Percentiles rank a stretch among this genome's conserved stretches.
These are phyloP conservation scores for Lithophane ornitopus DNA, from an alignment of 2,888 invertebrate genomes.

Conservation along the genomic window DNA sequence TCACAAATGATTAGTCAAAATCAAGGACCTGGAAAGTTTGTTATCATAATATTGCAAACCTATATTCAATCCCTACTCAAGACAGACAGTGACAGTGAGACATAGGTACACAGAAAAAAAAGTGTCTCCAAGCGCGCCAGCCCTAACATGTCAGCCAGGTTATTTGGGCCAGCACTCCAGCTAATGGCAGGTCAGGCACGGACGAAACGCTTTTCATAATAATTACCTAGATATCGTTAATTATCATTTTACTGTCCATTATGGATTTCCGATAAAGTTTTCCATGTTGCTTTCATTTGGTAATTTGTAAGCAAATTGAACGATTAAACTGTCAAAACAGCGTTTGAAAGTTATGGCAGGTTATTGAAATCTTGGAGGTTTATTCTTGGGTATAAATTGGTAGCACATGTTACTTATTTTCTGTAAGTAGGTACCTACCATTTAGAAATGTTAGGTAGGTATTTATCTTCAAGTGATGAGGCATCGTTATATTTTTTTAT, in stretches of 20 bases:
- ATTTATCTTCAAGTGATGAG: not conserved
- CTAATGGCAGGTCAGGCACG: conserved; percentile 69
- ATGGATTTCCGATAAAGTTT: conserved; percentile 58
- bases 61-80: not conserved
- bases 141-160: conserved; percentile 57
- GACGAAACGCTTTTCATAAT: conserved; percentile 67
- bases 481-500: not conserved
- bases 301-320: conserved; percentile 32
- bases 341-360: conserved; percentile 6
- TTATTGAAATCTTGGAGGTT: conserved; percentile 17
- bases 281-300: conserved; percentile 23
- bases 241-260: conserved; percentile 66
- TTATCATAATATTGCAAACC: not conserved
- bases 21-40: not conserved
- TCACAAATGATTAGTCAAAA: not conserved
- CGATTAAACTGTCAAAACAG: conserved; percentile 40
- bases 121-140: conserved; percentile 2
- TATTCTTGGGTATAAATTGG: not conserved
- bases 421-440: not conserved
- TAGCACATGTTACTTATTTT: not conserved
- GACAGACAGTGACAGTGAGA: no score
- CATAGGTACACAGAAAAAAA: not conserved
- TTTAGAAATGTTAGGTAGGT: not conserved
- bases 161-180: conserved; percentile 76
- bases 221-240: conserved; percentile 69